These are phyloP conservation scores for Merops nubicus DNA, from an alignment of 2,113 vertebrate species.

Conservation along the genomic window DNA sequence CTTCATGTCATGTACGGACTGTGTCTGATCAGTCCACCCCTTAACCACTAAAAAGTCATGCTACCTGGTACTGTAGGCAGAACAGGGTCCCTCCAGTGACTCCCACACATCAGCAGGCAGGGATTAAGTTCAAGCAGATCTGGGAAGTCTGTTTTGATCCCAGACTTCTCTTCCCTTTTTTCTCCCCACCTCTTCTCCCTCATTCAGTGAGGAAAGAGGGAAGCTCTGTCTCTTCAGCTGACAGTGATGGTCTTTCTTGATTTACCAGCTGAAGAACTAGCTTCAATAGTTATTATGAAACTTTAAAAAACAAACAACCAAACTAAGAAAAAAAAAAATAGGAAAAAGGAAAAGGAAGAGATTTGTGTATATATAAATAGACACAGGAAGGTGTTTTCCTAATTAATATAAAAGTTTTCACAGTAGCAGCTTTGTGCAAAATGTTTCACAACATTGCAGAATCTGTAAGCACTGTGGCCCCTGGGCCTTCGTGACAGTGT, in stretches of 20 bases:
- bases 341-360: neutral
- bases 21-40: neutral
- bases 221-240: neutral
- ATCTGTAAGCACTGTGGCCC: neutral
- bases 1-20: no score
- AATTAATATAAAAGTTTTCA: neutral
- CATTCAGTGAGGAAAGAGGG: neutral
- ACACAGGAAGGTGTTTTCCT: neutral
- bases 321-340: neutral
- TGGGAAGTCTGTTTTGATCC: neutral
- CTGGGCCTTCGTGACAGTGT: neutral
- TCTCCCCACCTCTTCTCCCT: neutral
- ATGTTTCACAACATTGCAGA: neutral
- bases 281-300: neutral
- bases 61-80: neutral
- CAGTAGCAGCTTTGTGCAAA: neutral
- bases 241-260: neutral
- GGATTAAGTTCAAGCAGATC: neutral
- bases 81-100: fast-evolving
- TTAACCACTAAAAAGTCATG: neutral
- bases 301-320: neutral
- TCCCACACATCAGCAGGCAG: neutral
- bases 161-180: neutral
- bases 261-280: neutral
- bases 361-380: neutral